Conservation (phyloP, 2,113 vertebrate genomes). For the Ailurus styani region DNA sequence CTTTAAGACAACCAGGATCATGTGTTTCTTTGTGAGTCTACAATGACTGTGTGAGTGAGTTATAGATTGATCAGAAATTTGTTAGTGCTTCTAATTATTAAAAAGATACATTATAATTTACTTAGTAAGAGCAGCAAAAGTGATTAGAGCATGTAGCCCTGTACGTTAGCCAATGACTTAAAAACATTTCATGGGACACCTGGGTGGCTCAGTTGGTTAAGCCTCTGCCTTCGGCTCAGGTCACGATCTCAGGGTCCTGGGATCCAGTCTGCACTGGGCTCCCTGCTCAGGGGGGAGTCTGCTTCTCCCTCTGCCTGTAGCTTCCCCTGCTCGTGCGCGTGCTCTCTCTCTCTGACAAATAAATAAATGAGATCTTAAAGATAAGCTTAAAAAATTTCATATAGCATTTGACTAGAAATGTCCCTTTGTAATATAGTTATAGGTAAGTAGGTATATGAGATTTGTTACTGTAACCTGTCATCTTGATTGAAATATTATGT, state of each 20-base stretch:
- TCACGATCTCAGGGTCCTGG: no score
- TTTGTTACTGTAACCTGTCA: not conserved
- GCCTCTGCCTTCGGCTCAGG: no score
- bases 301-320: no score
- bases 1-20: not conserved
- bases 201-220: no score
- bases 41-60: not conserved
- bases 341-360: no score
- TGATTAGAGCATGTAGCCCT: not conserved
- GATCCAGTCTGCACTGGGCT: no score
- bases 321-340: no score
- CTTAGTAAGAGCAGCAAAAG: not conserved
- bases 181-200: not conserved
- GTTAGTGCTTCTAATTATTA: slow-evolving; percentile 28
- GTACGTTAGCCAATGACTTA: not conserved
- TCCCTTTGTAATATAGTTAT: not conserved
- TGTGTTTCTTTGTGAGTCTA: not conserved
- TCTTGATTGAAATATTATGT: not conserved
- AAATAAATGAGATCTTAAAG: no score
- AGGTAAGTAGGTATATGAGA: not conserved
- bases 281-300: no score
- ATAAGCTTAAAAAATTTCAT: no score
- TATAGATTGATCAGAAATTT: not conserved
- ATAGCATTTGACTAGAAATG: not conserved
- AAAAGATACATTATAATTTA: not conserved